Evolutionary conservation across 2,797 vertebrate genomes (phyloP), one percentile per base, ranked within the genome.

Genomic region (Cossypha dichroa): DNA sequence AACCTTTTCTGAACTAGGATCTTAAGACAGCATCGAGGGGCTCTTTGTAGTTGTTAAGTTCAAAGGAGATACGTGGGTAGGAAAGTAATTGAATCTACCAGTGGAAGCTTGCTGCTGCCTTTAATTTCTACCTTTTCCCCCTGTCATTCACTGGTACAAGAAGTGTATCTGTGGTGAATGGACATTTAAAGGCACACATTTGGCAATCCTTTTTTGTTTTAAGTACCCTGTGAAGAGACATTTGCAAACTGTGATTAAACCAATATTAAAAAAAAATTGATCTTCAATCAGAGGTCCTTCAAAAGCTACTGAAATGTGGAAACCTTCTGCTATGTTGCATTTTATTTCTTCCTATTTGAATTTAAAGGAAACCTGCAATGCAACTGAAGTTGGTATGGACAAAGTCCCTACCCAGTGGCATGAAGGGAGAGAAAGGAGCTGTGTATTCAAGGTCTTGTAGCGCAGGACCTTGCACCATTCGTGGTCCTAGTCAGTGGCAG

Each of bases 1-100:
- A 86, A 55, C n/a, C 29, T 81, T 90, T 78, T 52, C 48, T 59
- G 63, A 93, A 63, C 58, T 55, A 68, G 17, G 31, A 36, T 63
- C 64, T 88, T 77, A 51, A 64, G 36, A 81, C 4, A 55, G 29
- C 29, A 62, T 22, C 1, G 9, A 75, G 26, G 31, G 18, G 4
- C 6, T 86, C 40, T 83, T 68, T 81, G 56, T 67, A 78, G 18
- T 34, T 88, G 18, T 10, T 46, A 68, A 75, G 36, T 56, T 73
- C 72, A 75, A 68, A 55, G 28, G 28, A 85, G 25, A 28, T 40
- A 25, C 0, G 11, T 4, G 7, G 2, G 2, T 76, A 72, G 25
- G 52, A 76, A 87, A 54, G 46, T 55, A 67, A 62, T 21, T 81
- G 29, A 20, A 11, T 40, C 14, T 81, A 64, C 34, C 36, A 66